Conservation (phyloP, 2,797 vertebrate species). For the Melopsittacus undulatus region DNA sequence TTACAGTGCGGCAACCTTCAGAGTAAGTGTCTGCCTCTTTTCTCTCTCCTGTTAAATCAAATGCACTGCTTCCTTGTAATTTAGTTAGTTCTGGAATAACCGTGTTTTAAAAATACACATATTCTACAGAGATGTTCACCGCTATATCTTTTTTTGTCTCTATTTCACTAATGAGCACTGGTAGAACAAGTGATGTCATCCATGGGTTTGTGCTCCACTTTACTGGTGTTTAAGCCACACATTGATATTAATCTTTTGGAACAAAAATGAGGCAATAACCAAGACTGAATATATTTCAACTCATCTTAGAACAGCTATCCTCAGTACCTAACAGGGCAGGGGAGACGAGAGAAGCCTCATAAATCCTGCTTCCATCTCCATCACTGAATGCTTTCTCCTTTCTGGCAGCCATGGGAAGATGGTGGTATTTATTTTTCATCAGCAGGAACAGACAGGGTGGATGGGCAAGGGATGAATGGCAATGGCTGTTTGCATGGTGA, state of each 20-base stretch:
- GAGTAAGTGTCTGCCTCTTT: background rate
- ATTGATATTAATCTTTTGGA: background rate
- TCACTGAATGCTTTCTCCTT: background rate
- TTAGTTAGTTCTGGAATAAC: background rate
- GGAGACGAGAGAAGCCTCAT: background rate
- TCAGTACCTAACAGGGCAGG: fast-evolving
- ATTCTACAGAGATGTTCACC: background rate
- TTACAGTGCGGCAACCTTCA: background rate
- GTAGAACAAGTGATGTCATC: background rate
- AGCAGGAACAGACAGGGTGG: background rate
- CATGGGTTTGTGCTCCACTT: background rate
- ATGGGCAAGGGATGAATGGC: background rate
- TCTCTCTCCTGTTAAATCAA: background rate
- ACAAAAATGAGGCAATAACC: background rate
- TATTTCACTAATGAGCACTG: background rate
- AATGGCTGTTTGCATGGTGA: background rate
- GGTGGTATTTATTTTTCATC: background rate
- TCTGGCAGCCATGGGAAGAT: background rate
- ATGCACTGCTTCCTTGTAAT: background rate
- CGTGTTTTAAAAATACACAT: background rate
- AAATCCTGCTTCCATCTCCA: background rate
- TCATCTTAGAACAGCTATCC: background rate
- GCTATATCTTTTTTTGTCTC: background rate
- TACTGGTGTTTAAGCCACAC: background rate
- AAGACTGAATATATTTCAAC: background rate